Evolutionary conservation across 2,888 invertebrate species (phyloP).

Genomic region (Nebria brevicollis): DNA sequence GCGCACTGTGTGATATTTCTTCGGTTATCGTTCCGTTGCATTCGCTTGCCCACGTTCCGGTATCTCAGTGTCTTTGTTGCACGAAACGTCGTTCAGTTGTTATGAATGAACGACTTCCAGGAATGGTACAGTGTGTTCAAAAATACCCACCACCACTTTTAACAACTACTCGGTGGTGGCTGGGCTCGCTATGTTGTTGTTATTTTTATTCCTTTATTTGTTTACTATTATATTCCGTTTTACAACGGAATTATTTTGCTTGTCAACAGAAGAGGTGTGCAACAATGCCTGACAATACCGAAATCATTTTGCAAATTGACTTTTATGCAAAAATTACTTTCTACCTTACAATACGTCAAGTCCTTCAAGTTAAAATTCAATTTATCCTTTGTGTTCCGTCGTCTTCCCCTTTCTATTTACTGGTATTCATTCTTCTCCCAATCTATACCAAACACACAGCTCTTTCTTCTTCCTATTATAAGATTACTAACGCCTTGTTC

Average conservation of each 20-base stretch:
- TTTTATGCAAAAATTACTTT: not conserved
- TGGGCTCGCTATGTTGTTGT: not conserved
- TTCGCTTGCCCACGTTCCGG: constrained; percentile 9
- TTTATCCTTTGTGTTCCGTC: not conserved
- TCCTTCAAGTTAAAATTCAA: not conserved
- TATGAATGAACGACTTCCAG: constrained; percentile 56
- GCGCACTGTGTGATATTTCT: constrained; percentile 50
- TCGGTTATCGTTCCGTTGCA: constrained; percentile 47
- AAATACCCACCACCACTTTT: constrained; percentile 36
- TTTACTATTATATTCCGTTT: constrained; percentile 45
- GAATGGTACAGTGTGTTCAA: constrained; percentile 51
- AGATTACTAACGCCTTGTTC: not conserved
- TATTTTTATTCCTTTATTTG: constrained; percentile 40
- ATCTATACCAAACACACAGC: no score
- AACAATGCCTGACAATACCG: constrained; percentile 22
- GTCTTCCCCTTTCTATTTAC: not conserved
- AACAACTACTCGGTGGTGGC: not conserved
- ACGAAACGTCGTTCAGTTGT: constrained; percentile 50
- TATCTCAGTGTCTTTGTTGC: constrained; percentile 46
- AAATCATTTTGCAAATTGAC: constrained; percentile 3
- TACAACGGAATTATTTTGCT: constrained; percentile 38
- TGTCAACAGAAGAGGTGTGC: constrained; percentile 40
- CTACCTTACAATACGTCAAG: not conserved
- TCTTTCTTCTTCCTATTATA: no score
- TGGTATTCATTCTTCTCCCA: not conserved